Evolutionary conservation across 2,888 invertebrate species (phyloP), one percentile per base, ranked within the genome.

Genomic region (Aspidiotus rigidus): DNA sequence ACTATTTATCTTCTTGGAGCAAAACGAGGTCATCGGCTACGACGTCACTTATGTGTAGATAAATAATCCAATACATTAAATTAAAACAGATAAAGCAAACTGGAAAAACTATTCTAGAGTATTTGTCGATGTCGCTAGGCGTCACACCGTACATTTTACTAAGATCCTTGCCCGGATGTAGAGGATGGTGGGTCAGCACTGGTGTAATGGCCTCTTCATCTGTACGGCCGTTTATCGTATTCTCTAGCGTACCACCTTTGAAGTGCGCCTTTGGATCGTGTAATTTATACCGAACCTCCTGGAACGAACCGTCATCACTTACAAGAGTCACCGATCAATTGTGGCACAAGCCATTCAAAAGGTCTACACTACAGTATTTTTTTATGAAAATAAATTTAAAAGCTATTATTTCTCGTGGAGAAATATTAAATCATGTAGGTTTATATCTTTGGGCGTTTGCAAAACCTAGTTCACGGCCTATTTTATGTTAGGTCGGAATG

Each of bases 11-110:
- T 77, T 83, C 85, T 76, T 84, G 84, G 73, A 90, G 83, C 77
- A 89, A 83, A 78, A 93, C 93, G 80, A 93, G 84, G 82, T 93
- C 93, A 80, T 93, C 93, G 80, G 92, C 92, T 77, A 93, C 91
- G 77, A 93, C 93, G 83, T 94, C 93, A 78, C 93, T 93, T 79
- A 94, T 93, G 84, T 94, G 93, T 76, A 94, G 84, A 80, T 94
- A 94, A 78, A 94, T 93, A 80, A 94, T 93, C 94, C 94, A 94
- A 83, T 94, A 94, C 93, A 94, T 93, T 75, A 94, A 86, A 82
- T 98, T 98, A 85, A 98, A 98, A 81, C 96, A 91, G 74, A 97
- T 90, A 84, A 98, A 98, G 83, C 96, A 93, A 76, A 96, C 92
- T 69, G 98, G 98, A 80, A 99, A 99, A 77, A 96, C 89, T 80